A percentile compares a stretch with the other conserved stretches of the same genome.
Evolutionary conservation across 1,140 invertebrate genomes (phyloP).

Genomic region (Capitella teleta): DNA sequence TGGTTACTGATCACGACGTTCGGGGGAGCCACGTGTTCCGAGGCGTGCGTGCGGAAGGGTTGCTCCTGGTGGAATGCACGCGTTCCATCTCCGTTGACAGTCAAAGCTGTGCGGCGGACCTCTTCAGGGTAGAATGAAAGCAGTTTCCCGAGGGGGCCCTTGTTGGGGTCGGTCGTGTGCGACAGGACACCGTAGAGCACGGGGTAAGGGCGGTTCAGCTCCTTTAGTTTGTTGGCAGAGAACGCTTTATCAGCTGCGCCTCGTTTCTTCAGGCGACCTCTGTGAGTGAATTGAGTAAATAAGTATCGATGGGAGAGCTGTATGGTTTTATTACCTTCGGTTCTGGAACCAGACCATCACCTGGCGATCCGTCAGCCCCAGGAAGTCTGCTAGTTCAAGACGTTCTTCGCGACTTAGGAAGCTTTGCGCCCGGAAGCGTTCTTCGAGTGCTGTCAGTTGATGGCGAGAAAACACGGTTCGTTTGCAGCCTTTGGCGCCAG

Average conservation of each 20-base stretch:
- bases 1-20: no score
- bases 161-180: no score
- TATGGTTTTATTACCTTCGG: neutral
- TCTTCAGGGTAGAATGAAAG: no score
- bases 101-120: no score
- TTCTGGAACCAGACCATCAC: slow-evolving; percentile 15
- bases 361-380: slow-evolving; percentile 13
- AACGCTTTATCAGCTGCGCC: slow-evolving; percentile 7
- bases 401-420: slow-evolving; percentile 13
- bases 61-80: no score
- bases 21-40: no score
- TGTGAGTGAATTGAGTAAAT: neutral
- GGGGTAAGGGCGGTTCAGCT: slow-evolving; percentile 4
- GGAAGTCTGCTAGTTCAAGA: slow-evolving; percentile 3
- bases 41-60: no score
- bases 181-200: no score
- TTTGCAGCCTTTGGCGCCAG: neutral
- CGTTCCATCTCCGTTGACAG: no score
- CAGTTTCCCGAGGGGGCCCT: no score
- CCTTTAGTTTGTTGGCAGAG: slow-evolving; percentile 1
- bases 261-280: slow-evolving; percentile 9
- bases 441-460: slow-evolving; percentile 5
- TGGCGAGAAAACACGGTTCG: neutral
- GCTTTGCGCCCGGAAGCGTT: slow-evolving; percentile 2
- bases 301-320: neutral